Evolutionary conservation across 2,888 invertebrate species (phyloP).

Genomic region (Amitus sp.): DNA sequence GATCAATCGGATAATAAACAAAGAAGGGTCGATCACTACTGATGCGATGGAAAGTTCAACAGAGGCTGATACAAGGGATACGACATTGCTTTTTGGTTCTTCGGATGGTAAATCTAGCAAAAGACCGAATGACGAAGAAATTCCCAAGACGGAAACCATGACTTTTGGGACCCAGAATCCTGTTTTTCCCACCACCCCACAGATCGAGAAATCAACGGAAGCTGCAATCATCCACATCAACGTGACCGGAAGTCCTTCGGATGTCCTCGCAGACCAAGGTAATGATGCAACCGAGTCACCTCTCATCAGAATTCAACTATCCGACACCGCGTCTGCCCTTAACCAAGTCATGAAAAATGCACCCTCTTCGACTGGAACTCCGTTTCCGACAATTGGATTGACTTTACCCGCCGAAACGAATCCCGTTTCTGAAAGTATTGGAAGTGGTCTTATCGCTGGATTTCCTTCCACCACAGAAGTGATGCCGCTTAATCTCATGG

Average conservation of each 20-base stretch:
- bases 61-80: not conserved
- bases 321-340: constrained; percentile 45
- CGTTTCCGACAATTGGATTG: constrained; percentile 26
- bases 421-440: constrained; percentile 37
- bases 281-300: constrained; percentile 44
- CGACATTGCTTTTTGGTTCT: constrained; percentile 1
- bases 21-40: constrained; percentile 10
- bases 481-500: constrained; percentile 4
- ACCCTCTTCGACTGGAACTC: constrained; percentile 25
- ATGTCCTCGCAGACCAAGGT: constrained; percentile 21
- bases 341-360: constrained; percentile 50
- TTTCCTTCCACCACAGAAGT: constrained; percentile 37
- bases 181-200: constrained; percentile 4
- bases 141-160: not conserved
- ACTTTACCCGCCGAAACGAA: constrained; percentile 25
- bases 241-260: constrained; percentile 38
- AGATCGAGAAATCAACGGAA: constrained; percentile 35
- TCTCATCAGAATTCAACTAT: constrained; percentile 49
- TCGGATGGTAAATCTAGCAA: not conserved
- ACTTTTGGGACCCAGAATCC: not conserved
- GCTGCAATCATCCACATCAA: constrained; percentile 47
- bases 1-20: not conserved
- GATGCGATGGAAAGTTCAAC: constrained; percentile 12
- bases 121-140: not conserved
- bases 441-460: constrained; percentile 56